phyloP scores from a whole-genome alignment of 1,140 invertebrate genomes.

The Aphaenogaster rudis region DNA sequence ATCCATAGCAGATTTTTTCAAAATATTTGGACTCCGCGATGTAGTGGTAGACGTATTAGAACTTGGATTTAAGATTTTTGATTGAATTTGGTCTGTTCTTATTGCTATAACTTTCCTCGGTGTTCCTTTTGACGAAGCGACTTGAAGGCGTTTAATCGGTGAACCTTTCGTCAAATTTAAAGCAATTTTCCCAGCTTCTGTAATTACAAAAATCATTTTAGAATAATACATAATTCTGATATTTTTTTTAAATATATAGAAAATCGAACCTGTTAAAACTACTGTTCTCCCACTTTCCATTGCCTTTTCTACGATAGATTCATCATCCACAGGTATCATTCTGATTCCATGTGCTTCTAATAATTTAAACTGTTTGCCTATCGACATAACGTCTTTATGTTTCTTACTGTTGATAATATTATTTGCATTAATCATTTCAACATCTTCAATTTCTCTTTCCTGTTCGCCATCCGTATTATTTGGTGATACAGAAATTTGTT shows the following conservation, averaged over 20 bases:
- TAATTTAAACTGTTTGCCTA: constrained; percentile 88
- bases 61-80: constrained; percentile 79
- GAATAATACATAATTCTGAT: not conserved
- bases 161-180: constrained; percentile 88
- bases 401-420: constrained; percentile 79
- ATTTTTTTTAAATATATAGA: constrained; percentile 1
- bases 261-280: constrained; percentile 90
- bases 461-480: constrained; percentile 79
- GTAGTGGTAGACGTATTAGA: constrained; percentile 69
- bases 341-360: constrained; percentile 93
- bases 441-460: constrained; percentile 80
- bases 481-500: constrained; percentile 81
- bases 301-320: constrained; percentile 91
- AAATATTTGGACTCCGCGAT: constrained; percentile 82
- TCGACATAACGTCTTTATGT: constrained; percentile 81
- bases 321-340: constrained; percentile 91
- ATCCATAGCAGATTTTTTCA: constrained; percentile 85
- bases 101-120: constrained; percentile 85
- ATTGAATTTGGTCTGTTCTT: constrained; percentile 80
- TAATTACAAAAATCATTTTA: constrained; percentile 60
- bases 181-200: constrained; percentile 92
- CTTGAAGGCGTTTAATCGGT: constrained; percentile 81
- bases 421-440: constrained; percentile 75
- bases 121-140: constrained; percentile 76
- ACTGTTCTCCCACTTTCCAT: constrained; percentile 93